A percentile compares a stretch with the other conserved stretches of the same genome.
These are phyloP conservation scores for Drosophila eohydei DNA, from an alignment of 2,888 invertebrate species.

Conservation along the genomic window DNA sequence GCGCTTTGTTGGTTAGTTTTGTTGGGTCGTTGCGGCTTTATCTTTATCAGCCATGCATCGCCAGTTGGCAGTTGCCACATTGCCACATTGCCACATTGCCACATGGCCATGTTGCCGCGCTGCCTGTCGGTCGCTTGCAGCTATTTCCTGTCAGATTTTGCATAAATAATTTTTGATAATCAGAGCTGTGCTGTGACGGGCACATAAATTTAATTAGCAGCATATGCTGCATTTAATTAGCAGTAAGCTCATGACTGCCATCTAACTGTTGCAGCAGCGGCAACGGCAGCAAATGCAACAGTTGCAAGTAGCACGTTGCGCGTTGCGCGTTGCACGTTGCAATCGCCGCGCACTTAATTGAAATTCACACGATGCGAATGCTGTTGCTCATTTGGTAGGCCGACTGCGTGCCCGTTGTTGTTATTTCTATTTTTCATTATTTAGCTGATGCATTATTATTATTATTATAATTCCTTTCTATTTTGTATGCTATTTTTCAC, in stretches of 20 bases:
- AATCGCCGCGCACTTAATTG: conserved; percentile 68
- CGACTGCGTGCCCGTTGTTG: conserved; percentile 60
- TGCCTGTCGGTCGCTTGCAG: conserved; percentile 55
- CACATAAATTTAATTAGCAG: conserved; percentile 78
- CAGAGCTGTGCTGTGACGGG: conserved; percentile 72
- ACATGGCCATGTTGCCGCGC: conserved; percentile 34
- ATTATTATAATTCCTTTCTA: conserved; percentile 76
- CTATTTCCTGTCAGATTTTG: conserved; percentile 80
- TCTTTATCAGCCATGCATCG: conserved; percentile 68
- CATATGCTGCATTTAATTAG: conserved; percentile 72
- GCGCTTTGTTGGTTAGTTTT: conserved; percentile 30
- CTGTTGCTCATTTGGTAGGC: conserved; percentile 73
- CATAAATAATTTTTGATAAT: conserved; percentile 79
- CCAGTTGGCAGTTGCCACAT: conserved; percentile 35
- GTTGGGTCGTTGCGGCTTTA: conserved; percentile 42
- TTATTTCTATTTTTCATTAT: conserved; percentile 46
- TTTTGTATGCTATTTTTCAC: conserved; percentile 30
- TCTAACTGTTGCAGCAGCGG: conserved; percentile 56
- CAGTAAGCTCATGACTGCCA: conserved; percentile 63
- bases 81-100: conserved; percentile 31
- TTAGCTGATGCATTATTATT: conserved; percentile 70
- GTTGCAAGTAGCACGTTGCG: conserved; percentile 20
- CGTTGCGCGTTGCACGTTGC: conserved; percentile 27
- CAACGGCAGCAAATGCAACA: conserved; percentile 7
- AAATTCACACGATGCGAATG: conserved; percentile 82